Conservation (phyloP, 2,797 vertebrate species). For the Sebastes trivittatus region DNA sequence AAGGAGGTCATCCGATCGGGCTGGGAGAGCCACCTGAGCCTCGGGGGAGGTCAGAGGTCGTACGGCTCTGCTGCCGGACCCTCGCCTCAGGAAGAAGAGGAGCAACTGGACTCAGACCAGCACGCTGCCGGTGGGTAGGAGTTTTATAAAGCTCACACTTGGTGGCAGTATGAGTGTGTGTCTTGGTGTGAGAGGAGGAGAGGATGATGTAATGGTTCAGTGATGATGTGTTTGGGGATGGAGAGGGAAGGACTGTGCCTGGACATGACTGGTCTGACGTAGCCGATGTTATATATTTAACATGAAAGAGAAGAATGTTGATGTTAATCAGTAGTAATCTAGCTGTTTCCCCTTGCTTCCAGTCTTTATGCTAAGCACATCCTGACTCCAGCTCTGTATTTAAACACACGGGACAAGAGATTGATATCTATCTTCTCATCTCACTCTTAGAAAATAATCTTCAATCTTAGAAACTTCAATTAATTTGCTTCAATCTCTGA, state of each 20-base stretch:
- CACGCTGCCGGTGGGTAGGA: constrained; percentile 68
- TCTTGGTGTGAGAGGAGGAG: neutral
- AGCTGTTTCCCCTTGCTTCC: too few relatives aligned
- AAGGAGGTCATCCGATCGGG: constrained; percentile 92
- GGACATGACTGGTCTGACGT: neutral
- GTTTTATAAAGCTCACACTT: constrained; percentile 32
- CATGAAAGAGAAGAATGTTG: neutral
- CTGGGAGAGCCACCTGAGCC: constrained; percentile 90
- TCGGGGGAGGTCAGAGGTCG: constrained; percentile 74
- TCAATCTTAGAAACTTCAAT: too few relatives aligned
- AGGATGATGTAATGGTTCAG: constrained; percentile 21
- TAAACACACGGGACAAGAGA: accelerated
- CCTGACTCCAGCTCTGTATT: neutral
- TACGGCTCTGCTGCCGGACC: constrained; percentile 44
- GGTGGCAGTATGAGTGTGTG: constrained; percentile 46
- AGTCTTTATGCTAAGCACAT: neutral
- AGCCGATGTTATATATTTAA: neutral
- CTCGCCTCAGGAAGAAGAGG: constrained; percentile 57
- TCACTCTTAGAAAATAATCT: neutral
- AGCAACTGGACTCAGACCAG: constrained; percentile 59
- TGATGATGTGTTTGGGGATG: neutral
- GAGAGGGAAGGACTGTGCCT: neutral
- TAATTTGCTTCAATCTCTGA: too few relatives aligned
- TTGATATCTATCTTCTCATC: neutral
- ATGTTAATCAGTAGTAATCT: neutral